phyloP scores from a whole-genome alignment of 2,797 vertebrate genomes.

The Coilia nasus region DNA sequence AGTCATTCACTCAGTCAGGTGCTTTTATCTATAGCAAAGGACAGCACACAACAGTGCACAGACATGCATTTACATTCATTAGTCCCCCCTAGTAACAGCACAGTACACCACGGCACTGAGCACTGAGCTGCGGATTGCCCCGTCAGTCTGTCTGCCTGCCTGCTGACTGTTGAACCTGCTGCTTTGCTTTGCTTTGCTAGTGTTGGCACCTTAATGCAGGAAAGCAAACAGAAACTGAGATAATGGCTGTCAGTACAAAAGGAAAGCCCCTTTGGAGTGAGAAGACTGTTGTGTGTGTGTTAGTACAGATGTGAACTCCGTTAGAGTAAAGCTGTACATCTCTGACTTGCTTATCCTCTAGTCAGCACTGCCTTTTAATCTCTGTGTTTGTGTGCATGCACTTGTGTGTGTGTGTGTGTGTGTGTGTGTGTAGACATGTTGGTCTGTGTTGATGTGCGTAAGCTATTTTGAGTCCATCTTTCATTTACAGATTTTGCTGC shows the following conservation, averaged over 20 bases:
- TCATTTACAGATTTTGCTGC: conserved; percentile 4
- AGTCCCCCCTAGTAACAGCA: too few species aligned
- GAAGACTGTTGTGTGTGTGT: conserved; percentile 17
- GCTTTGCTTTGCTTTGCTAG: background rate
- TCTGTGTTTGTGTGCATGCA: background rate
- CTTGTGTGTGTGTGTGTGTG: background rate
- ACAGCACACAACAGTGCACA: background rate
- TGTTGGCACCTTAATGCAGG: background rate
- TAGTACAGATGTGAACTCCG: background rate
- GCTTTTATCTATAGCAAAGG: background rate
- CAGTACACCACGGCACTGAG: background rate
- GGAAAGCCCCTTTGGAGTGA: background rate
- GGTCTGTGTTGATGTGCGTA: background rate
- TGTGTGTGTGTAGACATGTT: background rate
- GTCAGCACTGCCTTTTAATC: conserved; percentile 9
- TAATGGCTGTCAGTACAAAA: background rate
- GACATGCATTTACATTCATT: background rate
- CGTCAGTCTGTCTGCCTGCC: background rate
- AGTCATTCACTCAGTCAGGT: background rate
- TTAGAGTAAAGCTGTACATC: background rate
- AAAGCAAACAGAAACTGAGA: background rate
- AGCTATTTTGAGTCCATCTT: conserved; percentile 17
- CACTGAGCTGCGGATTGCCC: background rate
- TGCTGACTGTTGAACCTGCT: background rate
- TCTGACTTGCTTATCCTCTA: conserved; percentile 17